These are phyloP conservation scores for Xenops minutus DNA, from an alignment of 2,797 vertebrate genomes.

Conservation along the genomic window DNA sequence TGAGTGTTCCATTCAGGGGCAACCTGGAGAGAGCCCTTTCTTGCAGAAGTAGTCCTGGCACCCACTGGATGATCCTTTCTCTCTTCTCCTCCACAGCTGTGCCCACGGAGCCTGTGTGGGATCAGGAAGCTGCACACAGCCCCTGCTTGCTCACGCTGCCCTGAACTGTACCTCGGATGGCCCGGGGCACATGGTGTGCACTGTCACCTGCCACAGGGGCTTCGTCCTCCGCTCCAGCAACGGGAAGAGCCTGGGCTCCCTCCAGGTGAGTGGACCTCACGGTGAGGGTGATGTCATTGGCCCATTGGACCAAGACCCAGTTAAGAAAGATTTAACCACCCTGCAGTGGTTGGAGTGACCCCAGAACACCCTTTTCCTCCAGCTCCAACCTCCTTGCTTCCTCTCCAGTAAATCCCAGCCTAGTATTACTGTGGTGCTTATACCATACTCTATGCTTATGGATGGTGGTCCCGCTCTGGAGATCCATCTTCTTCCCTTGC, in stretches of 20 bases:
- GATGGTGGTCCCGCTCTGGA: background rate
- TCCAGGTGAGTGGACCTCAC: conserved; percentile 64
- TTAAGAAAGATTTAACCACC: background rate
- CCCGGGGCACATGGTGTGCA: conserved; percentile 76
- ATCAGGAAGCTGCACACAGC: conserved; percentile 64
- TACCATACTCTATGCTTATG: background rate
- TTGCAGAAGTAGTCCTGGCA: background rate
- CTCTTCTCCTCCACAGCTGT: conserved; percentile 60
- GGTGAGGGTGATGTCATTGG: background rate
- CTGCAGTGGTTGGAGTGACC: background rate
- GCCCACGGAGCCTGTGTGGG: conserved; percentile 4
- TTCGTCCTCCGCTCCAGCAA: conserved; percentile 74
- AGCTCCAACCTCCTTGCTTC: background rate
- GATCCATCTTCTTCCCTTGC: background rate
- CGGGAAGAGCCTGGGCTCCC: conserved; percentile 64
- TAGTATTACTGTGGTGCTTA: background rate
- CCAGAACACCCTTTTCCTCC: background rate
- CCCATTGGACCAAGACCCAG: background rate
- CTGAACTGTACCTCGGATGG: conserved; percentile 80
- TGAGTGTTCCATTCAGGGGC: rapidly evolving
- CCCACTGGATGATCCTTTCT: background rate
- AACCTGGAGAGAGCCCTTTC: background rate
- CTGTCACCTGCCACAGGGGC: conserved; percentile 81
- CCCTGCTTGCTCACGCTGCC: conserved; percentile 76
- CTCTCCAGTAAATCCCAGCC: background rate